A percentile compares a stretch with the other conserved stretches of the same genome.
Conservation (phyloP, 2,797 vertebrate genomes). For the Helicolenus hilgendorfi region DNA sequence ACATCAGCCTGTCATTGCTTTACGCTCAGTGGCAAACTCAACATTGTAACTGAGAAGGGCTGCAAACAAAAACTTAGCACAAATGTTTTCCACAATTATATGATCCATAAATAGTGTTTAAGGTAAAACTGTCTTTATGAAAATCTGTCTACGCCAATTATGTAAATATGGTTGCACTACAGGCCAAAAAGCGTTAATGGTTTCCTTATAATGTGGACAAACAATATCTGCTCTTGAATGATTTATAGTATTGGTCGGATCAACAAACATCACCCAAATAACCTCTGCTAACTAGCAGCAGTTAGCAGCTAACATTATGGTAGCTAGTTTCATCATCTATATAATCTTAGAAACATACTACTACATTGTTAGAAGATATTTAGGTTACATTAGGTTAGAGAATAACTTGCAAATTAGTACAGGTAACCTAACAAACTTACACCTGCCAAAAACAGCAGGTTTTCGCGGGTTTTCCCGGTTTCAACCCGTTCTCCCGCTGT, state of each 20-base stretch:
- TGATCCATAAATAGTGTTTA: not conserved
- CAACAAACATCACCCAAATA: not conserved
- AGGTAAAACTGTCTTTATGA: not conserved
- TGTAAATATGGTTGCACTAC: not conserved
- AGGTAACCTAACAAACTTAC: no score
- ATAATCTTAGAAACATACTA: not conserved
- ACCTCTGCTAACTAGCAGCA: not conserved
- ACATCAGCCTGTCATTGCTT: not conserved
- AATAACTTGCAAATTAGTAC: not conserved
- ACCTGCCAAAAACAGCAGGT: no score
- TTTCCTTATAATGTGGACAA: not conserved
- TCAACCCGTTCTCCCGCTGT: no score
- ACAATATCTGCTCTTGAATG: no score
- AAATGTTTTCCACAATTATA: not conserved
- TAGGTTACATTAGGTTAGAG: not conserved
- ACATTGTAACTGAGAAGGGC: not conserved
- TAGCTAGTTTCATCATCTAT: not conserved
- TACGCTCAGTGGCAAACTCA: not conserved
- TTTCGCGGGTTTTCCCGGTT: no score
- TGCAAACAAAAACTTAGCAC: not conserved
- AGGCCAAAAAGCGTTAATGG: not conserved
- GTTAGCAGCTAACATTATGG: not conserved
- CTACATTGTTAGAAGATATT: not conserved
- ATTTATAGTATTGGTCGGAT: no score
- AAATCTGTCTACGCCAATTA: not conserved